phyloP scores from a whole-genome alignment of 53 echinoderm and acorn worm genomes.

The Patiria pectinifera region DNA sequence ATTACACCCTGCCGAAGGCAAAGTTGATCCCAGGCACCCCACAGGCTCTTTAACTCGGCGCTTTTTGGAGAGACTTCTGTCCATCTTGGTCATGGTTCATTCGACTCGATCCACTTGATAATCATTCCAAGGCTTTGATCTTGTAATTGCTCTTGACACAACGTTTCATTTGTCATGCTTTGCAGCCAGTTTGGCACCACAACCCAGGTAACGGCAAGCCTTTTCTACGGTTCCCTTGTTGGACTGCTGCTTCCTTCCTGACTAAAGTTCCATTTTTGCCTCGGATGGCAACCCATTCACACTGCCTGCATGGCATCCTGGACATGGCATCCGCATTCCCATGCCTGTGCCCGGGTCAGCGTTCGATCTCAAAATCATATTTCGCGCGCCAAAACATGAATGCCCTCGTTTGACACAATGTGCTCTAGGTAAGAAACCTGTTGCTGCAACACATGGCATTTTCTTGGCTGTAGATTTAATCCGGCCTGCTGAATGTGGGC shows the following conservation, averaged over 20 bases:
- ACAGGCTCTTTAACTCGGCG: neutral
- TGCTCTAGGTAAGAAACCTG: constrained; percentile 55
- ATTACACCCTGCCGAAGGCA: neutral
- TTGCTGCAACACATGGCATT: constrained; percentile 61
- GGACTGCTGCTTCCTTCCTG: neutral
- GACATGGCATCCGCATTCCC: constrained; percentile 39
- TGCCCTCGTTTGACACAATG: constrained; percentile 56
- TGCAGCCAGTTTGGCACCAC: neutral
- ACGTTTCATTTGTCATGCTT: neutral
- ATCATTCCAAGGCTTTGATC: too few relatives aligned
- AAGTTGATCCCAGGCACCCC: constrained; percentile 35
- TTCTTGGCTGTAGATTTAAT: constrained; percentile 68
- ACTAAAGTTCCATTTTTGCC: neutral
- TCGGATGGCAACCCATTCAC: neutral
- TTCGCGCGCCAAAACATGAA: constrained; percentile 19
- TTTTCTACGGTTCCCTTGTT: neutral
- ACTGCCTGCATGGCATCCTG: constrained; percentile 18
- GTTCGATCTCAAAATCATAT: constrained; percentile 7
- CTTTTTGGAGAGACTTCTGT: neutral
- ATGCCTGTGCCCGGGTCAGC: constrained; percentile 10
- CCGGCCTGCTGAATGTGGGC: constrained; percentile 46
- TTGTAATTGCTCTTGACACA: neutral
- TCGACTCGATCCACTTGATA: neutral
- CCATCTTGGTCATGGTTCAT: neutral
- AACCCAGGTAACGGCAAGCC: neutral